Percentiles rank a stretch among this genome's conserved stretches.
Evolutionary conservation across 2,888 invertebrate genomes (phyloP).

Genomic region (Pandemis cinnamomeana): DNA sequence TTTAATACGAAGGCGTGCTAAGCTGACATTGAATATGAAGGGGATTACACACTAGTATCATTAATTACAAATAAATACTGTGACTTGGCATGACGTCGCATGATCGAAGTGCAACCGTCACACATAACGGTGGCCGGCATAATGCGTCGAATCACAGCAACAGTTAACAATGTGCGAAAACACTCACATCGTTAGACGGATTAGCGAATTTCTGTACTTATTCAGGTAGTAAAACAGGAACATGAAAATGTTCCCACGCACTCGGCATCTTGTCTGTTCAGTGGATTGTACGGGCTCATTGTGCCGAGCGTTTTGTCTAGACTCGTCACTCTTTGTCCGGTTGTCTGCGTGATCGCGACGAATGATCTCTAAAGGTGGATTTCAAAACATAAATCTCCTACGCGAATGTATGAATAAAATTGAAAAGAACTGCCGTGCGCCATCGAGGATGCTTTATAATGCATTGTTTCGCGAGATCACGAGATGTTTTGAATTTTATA

Average conservation of each 20-base stretch:
- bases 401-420: conserved; percentile 44
- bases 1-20: too few species aligned
- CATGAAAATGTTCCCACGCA: conserved; percentile 70
- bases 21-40: neutral
- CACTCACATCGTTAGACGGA: conserved; percentile 57
- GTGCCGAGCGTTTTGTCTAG: conserved; percentile 64
- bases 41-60: conserved; percentile 25
- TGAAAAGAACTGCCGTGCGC: conserved; percentile 15
- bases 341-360: conserved; percentile 57
- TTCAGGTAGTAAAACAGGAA: conserved; percentile 57
- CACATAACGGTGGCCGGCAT: conserved; percentile 44
- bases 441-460: conserved; percentile 30
- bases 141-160: conserved; percentile 49
- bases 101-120: conserved; percentile 25
- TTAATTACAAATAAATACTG: conserved; percentile 10
- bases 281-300: conserved; percentile 55
- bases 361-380: conserved; percentile 60
- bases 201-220: conserved; percentile 60
- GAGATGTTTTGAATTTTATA: conserved; percentile 12
- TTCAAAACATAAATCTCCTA: conserved; percentile 55
- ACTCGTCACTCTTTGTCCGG: conserved; percentile 62
- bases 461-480: conserved; percentile 35
- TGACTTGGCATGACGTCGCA: conserved; percentile 28
- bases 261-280: conserved; percentile 59
- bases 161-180: conserved; percentile 53